Percentiles rank a stretch among this genome's conserved stretches.
These are phyloP conservation scores for Meteorus sp. DNA, from an alignment of 1,140 invertebrate species.

Conservation along the genomic window DNA sequence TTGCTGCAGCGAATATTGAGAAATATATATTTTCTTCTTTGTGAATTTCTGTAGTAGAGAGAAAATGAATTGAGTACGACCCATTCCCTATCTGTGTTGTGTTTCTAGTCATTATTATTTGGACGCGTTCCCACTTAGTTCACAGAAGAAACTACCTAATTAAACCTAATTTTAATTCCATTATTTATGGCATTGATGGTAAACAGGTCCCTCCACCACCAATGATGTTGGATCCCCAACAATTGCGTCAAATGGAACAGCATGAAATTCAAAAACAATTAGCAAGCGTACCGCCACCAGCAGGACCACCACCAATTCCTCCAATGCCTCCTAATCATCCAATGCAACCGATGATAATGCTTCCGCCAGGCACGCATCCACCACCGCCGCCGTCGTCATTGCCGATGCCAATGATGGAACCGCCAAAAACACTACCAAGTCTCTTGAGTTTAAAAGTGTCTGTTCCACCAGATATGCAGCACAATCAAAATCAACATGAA, in stretches of 20 bases:
- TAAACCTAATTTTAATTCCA: no score
- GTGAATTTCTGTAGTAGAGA: no score
- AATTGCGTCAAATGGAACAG: constrained; percentile 28
- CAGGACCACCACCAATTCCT: constrained; percentile 9
- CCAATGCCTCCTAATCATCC: constrained; percentile 9
- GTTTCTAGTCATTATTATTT: no score
- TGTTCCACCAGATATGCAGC: constrained; percentile 37
- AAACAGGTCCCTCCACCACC: no score
- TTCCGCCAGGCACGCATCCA: constrained; percentile 15
- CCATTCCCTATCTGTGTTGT: no score
- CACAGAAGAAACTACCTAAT: no score
- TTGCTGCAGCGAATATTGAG: no score
- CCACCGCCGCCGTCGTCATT: background rate
- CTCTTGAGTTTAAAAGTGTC: constrained; percentile 40
- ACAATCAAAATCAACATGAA: constrained; percentile 26
- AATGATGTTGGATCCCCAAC: constrained; percentile 19
- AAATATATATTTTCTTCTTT: no score
- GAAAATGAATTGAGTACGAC: no score
- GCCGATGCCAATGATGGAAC: constrained; percentile 18
- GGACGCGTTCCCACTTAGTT: no score
- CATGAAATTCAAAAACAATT: constrained; percentile 23
- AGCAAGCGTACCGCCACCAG: background rate
- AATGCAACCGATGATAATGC: constrained; percentile 17
- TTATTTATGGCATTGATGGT: no score
- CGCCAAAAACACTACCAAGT: constrained; percentile 34